Evolutionary conservation across 2,888 invertebrate species (phyloP).

Genomic region (Tipula lateralis): DNA sequence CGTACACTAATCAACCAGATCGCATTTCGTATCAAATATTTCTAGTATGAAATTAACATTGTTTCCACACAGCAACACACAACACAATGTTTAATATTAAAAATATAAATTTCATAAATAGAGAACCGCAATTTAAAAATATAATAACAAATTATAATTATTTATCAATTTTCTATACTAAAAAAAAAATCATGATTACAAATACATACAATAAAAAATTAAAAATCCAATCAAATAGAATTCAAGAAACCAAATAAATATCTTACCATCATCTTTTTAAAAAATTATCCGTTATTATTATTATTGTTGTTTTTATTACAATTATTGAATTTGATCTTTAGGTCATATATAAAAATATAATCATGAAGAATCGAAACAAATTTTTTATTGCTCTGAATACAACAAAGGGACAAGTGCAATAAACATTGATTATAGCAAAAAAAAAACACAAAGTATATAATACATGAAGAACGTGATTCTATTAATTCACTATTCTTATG

Average conservation of each 20-base stretch:
- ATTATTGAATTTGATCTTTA: constrained; percentile 24
- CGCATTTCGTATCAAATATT: not conserved
- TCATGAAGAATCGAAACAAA: not conserved
- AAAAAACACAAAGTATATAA: not conserved
- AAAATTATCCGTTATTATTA: constrained; percentile 3
- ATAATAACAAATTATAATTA: not conserved
- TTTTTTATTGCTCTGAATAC: not conserved
- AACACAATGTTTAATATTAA: not conserved
- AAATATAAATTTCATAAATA: not conserved
- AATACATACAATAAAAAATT: not conserved
- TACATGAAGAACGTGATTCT: not conserved
- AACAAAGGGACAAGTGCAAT: constrained; percentile 24
- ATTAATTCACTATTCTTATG: not conserved
- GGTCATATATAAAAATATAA: constrained; percentile 15
- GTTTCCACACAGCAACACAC: not conserved
- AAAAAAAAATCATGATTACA: constrained; percentile 2
- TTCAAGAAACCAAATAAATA: not conserved
- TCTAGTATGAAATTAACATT: not conserved
- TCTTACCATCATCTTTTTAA: not conserved
- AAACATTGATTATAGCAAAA: not conserved
- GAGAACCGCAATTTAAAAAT: not conserved
- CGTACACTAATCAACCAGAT: not conserved
- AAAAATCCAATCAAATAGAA: constrained; percentile 20
- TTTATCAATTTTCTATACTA: not conserved
- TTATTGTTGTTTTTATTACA: not conserved